Evolutionary conservation across 2,113 vertebrate genomes (phyloP), one percentile per base, ranked within the genome.

Genomic region (Athene noctua): DNA sequence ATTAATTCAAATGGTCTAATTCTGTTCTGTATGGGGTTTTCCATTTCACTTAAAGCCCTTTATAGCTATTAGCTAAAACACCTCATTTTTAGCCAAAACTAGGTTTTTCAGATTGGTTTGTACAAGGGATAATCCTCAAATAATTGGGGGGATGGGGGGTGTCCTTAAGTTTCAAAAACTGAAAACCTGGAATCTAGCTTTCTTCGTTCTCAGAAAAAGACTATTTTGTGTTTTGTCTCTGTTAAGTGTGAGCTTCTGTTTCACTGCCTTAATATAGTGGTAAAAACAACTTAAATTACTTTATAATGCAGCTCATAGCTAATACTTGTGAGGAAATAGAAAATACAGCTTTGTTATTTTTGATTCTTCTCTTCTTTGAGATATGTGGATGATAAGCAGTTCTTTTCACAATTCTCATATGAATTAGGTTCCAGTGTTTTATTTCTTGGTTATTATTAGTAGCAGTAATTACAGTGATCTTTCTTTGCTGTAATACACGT

Each of bases 101-200:
- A 15, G 6, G 11, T 70, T 80, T 90, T 83, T 77, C 42, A 58
- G 18, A 18, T 65, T 44, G 9, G 11, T 63, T 94, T 83, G 17
- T 86, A 86, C 66, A 42, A 4, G 44, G 25, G 4, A 22, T 58
- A 74, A 54, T 65, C 13, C 23, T 62, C 59, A 44, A 38, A 19
- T 15, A 7, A 14, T 23, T 40, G 15, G 18, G 3, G 6, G 8
- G 11, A 1, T 1, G 18, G 3, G 6, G 8, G 11, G 2, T 1
- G 38, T 66, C n/a, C 22, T 40, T 61, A 54, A 73, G 5, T 16
- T 74, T 89, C 13, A 27, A 54, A 68, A 84, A 49, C 36, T 84
- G 9, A 65, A 22, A 70, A 49, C 61, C 26, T 68, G 5, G 5
- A 82, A 8, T 57, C 47, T 65, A 42, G 9, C 14, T 94, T 80